Evolutionary conservation across 2,113 vertebrate genomes (phyloP).

Genomic region (Cavia aperea): DNA sequence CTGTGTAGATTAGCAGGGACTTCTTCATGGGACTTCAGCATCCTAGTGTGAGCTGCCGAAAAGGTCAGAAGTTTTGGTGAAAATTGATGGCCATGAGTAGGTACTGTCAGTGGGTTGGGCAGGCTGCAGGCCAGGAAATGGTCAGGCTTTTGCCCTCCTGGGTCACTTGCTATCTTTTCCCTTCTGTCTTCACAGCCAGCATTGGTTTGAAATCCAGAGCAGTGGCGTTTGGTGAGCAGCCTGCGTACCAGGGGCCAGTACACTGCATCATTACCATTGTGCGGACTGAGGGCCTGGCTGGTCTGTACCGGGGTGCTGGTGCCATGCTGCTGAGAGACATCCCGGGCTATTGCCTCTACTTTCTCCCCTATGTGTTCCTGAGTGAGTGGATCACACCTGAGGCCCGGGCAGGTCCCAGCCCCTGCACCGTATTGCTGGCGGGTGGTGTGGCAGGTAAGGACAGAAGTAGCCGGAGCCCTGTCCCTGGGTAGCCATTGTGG

Average conservation of each 20-base stretch:
- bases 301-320: slow-evolving; percentile 86
- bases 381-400: slow-evolving; percentile 84
- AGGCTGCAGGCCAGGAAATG: background rate
- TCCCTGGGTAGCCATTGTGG: background rate
- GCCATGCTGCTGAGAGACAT: slow-evolving; percentile 94
- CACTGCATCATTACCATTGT: slow-evolving; percentile 89
- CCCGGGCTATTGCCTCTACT: slow-evolving; percentile 92
- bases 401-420: slow-evolving; percentile 72
- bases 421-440: slow-evolving; percentile 85
- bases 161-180: background rate
- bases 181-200: slow-evolving; percentile 72
- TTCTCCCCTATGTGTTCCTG: slow-evolving; percentile 88
- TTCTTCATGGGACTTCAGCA: background rate
- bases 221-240: slow-evolving; percentile 69
- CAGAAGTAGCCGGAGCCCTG: fast-evolving
- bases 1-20: background rate
- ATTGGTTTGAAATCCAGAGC: slow-evolving; percentile 74
- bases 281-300: slow-evolving; percentile 84
- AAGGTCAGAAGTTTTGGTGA: background rate
- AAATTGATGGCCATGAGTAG: background rate
- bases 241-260: slow-evolving; percentile 84
- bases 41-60: background rate
- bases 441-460: slow-evolving; percentile 91
- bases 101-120: background rate
- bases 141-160: background rate